Evolutionary conservation across 2,797 vertebrate genomes (phyloP).

Genomic region (Eulemur albifrons): DNA sequence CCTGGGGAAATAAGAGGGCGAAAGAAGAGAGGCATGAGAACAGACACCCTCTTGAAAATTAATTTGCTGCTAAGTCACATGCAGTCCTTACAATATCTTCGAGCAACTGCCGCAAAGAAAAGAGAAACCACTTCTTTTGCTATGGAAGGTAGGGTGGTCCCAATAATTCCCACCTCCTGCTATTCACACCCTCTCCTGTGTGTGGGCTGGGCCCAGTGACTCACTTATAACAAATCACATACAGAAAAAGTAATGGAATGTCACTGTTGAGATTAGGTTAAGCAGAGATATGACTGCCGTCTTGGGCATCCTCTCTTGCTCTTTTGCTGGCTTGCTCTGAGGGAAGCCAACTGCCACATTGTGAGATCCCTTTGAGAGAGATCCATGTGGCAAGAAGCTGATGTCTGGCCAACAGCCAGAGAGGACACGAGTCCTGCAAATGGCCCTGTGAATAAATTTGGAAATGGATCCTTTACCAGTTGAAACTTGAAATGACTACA

Average conservation of each 20-base stretch:
- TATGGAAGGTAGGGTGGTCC: background rate
- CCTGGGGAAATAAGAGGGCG: background rate
- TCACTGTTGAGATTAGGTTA: background rate
- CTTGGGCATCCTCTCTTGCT: background rate
- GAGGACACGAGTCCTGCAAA: background rate
- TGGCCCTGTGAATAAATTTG: background rate
- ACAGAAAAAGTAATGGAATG: background rate
- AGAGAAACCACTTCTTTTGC: background rate
- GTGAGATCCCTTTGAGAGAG: background rate
- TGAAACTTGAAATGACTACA: background rate
- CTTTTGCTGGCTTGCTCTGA: background rate
- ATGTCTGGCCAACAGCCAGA: background rate
- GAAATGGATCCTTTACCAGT: background rate
- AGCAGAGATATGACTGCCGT: background rate
- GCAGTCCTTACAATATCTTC: background rate
- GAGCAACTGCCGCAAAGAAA: background rate
- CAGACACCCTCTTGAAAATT: background rate
- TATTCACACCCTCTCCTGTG: background rate
- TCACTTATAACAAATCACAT: background rate
- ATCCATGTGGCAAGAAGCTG: background rate
- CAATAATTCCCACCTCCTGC: background rate
- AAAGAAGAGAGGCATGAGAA: background rate
- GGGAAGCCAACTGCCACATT: background rate
- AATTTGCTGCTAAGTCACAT: background rate
- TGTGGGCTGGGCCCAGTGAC: background rate